Percentiles rank a stretch among this genome's conserved stretches.
phyloP scores from a whole-genome alignment of 2,888 invertebrate species.

The Isoperla grammatica region DNA sequence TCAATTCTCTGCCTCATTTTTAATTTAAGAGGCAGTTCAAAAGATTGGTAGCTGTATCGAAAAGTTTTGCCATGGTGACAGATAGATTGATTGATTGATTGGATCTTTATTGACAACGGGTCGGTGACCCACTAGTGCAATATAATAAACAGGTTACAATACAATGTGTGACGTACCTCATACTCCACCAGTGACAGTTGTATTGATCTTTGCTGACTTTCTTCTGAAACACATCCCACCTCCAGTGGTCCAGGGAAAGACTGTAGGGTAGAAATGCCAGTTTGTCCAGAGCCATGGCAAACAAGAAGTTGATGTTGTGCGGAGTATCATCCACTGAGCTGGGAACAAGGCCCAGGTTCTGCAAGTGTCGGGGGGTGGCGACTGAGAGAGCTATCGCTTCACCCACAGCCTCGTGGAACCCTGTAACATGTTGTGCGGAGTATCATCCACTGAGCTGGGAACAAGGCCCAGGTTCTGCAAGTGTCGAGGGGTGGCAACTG shows the following conservation, averaged over 20 bases:
- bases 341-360: constrained; percentile 73
- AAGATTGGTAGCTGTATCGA: no score
- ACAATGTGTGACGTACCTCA: constrained; percentile 65
- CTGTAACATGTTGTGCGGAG: constrained; percentile 64
- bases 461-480: constrained; percentile 76
- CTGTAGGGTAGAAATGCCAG: constrained; percentile 79
- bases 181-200: constrained; percentile 84
- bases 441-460: constrained; percentile 73
- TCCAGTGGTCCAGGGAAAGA: constrained; percentile 76
- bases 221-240: constrained; percentile 79
- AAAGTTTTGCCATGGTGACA: no score
- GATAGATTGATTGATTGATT: no score
- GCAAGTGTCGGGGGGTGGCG: constrained; percentile 76
- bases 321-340: constrained; percentile 75
- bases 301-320: constrained; percentile 79
- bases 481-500: constrained; percentile 78
- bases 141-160: no score
- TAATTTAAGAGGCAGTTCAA: no score
- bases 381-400: constrained; percentile 84
- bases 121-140: no score
- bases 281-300: constrained; percentile 80
- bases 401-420: constrained; percentile 90
- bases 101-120: no score
- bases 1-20: no score
- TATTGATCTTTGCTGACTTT: constrained; percentile 67